Evolutionary conservation across 2,888 invertebrate species (phyloP), one percentile per base, ranked within the genome.

Genomic region (Stramonita haemastoma): DNA sequence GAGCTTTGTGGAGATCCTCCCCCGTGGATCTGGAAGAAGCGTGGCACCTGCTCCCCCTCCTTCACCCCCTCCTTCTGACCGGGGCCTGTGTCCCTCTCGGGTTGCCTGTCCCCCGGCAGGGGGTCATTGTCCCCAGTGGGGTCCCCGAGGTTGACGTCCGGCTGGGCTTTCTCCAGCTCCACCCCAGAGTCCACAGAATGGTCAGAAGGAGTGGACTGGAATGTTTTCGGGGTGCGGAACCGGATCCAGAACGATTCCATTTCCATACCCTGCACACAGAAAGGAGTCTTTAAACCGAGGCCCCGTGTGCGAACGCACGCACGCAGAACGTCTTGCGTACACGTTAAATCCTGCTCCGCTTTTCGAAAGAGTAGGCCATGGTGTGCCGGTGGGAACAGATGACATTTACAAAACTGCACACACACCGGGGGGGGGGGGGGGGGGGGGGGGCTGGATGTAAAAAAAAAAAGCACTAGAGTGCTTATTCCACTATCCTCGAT

Each of bases 121-220:
- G 46, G 70, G 11, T 57, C 46, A 19, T 34, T 57, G 26, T 89
- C 87, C 1, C 32, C 60, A 26, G 79, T 81, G 46, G 60, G 81
- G 26, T 77, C 87, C 15, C 46, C 66, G 77, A 57, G 29, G 32
- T 84, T n/a, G 66, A 86, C 84, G 32, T 89, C 70, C 13, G 85
- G 34, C 26, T 19, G 88, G n/a, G 87, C 34, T 26, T 81, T 88
- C 34, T 91, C 91, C 66, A 89, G 83, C 60, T 89, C 89, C 32
- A 91, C 79, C 13, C 91, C 91, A 15, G 91, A 91, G 86, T 91
- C 91, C 26, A 87, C 89, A 32, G 91, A 91, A 22, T 88, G 83
- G 77, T 90, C 91, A 15, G 91, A 91, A 56, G 87, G 73, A 56
- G 87, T 85, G 8, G 88, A 73, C n/a, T 84, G 32, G 81, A 46